A percentile compares a stretch with the other conserved stretches of the same genome.
Conservation (phyloP, 2,797 vertebrate species). For the Pempheris klunzingeri region DNA sequence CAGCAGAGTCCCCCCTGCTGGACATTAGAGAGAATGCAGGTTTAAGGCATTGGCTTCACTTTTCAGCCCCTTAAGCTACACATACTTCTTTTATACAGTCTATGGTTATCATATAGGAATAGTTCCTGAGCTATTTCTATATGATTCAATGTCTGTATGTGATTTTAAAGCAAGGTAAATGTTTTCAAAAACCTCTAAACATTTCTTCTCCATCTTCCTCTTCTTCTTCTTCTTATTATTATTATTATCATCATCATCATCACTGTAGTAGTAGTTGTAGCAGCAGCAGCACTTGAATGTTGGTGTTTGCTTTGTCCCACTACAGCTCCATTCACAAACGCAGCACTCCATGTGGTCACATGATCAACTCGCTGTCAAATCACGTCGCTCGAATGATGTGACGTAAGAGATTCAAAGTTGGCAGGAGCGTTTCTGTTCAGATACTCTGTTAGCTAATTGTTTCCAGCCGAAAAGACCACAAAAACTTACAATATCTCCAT, state of each 20-base stretch:
- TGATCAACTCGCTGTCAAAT: slow-evolving; percentile 59
- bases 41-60: too few species aligned
- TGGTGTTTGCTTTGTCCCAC: not conserved
- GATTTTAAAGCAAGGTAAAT: not conserved
- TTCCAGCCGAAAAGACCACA: not conserved
- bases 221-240: too few species aligned
- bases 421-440: slow-evolving; percentile 51
- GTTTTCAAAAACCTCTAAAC: too few species aligned
- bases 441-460: rapidly evolving
- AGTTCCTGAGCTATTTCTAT: not conserved
- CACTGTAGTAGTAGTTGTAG: not conserved
- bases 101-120: not conserved
- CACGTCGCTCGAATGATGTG: slow-evolving; percentile 34
- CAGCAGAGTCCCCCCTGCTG: too few species aligned
- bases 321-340: not conserved
- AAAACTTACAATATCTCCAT: slow-evolving; percentile 28
- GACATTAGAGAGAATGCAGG: too few species aligned
- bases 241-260: too few species aligned
- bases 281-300: not conserved
- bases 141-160: not conserved
- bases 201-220: too few species aligned
- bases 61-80: too few species aligned
- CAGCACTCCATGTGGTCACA: slow-evolving; percentile 43
- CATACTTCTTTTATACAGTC: too few species aligned
- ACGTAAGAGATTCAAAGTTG: slow-evolving; percentile 81